Base-by-base conservation (phyloP, 2,797 vertebrate species). In the Mallotus villosus region DNA sequence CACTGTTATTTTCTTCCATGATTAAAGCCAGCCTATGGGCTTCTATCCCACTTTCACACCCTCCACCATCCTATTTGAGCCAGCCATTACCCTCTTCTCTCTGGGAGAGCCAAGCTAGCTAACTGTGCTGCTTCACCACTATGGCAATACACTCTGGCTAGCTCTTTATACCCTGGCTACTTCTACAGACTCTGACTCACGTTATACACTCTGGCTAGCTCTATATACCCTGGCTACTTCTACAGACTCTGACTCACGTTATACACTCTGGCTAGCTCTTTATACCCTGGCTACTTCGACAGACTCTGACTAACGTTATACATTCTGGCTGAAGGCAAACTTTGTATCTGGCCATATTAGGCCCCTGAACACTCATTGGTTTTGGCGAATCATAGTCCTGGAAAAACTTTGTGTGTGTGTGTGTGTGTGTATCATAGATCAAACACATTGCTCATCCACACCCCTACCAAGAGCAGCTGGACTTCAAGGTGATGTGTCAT, bases 41-140 rank as follows among this genome's bases (percentile, higher is more conserved):
- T 57, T 74, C 60, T 79, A 79, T 69, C 78, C 81, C 75, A 82
- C 73, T 84, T 90, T 87, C 77, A 87, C 86, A 87, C 82, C 89
- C 90, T 85, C 83, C 80, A 81, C 60, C 41, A 19, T 68, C 70
- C 80, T 53, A 51, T 72, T 83, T 11, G 16, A 74, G 62, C 25
- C 27, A 27, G 9, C 12, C 46, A 11, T 21, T 25, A n/a, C 58
- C 68, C 11, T 29, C 63, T 12, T 59, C 9, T 77, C 63, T 63
- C 59, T 69, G 63, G 76, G 73, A 80, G 58, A 21, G 25, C 70
- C 62, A 22, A 25, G 22, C 12, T 25, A 21, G 21, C 16, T 5
- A 53, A 6, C 17, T 1, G 6, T n/a, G 14, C 51, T 49, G 49
- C 41, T 7, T 7, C 21, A 12, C 66, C n/a, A 41, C 51, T 22